phyloP scores from a whole-genome alignment of 2,888 invertebrate genomes.

The Tetramorium bicarinatum region DNA sequence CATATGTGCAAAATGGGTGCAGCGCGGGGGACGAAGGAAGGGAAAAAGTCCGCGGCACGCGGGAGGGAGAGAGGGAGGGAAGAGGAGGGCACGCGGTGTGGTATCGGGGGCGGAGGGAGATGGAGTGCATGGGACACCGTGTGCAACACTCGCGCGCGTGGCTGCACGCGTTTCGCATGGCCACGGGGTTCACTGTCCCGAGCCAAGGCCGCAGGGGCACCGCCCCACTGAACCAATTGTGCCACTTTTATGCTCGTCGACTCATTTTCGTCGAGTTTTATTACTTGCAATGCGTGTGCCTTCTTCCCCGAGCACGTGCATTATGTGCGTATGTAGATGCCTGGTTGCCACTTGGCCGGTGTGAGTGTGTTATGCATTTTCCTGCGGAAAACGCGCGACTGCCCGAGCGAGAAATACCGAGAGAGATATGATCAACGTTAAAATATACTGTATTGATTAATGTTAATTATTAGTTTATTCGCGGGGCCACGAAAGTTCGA shows the following conservation, averaged over 20 bases:
- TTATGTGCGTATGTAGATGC: constrained; percentile 33
- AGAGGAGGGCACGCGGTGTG: constrained; percentile 45
- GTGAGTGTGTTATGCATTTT: constrained; percentile 22
- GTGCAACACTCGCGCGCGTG: constrained; percentile 46
- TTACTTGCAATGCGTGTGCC: constrained; percentile 73
- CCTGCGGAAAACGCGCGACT: neutral
- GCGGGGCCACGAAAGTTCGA: neutral
- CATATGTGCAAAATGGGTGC: constrained; percentile 74
- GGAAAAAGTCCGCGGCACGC: constrained; percentile 30
- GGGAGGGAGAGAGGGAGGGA: constrained; percentile 21
- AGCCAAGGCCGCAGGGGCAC: constrained; percentile 85
- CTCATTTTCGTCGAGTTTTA: constrained; percentile 75
- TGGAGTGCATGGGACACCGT: constrained; percentile 70
- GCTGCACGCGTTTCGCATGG: constrained; percentile 71
- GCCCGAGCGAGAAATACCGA: neutral
- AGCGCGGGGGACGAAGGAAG: constrained; percentile 52
- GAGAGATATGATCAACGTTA: neutral
- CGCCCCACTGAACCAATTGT: constrained; percentile 87
- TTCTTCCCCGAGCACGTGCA: constrained; percentile 46
- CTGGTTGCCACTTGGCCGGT: neutral
- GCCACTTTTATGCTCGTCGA: constrained; percentile 78
- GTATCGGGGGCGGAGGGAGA: constrained; percentile 46
- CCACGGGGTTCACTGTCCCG: constrained; percentile 83
- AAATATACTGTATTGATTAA: neutral
- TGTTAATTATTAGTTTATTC: neutral